phyloP scores from a whole-genome alignment of 1,140 invertebrate species.

The Calephelis virginiensis region DNA sequence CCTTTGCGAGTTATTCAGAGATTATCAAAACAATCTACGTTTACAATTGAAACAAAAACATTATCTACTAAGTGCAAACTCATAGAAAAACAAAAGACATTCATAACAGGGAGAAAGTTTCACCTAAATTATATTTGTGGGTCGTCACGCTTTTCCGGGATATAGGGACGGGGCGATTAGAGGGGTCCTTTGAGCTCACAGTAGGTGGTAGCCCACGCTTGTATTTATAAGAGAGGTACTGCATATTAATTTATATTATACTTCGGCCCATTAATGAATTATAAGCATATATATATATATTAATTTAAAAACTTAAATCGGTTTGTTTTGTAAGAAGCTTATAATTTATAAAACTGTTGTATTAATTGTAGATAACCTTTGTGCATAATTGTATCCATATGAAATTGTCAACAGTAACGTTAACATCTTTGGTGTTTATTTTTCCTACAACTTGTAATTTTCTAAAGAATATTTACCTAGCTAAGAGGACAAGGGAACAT shows the following conservation, averaged over 20 bases:
- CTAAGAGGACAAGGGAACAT: too few species aligned
- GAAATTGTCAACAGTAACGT: too few species aligned
- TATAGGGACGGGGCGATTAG: slow-evolving; percentile 55
- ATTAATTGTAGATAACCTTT: too few species aligned
- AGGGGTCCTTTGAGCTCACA: slow-evolving; percentile 59
- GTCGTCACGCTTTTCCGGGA: slow-evolving; percentile 70
- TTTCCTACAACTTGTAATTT: too few species aligned
- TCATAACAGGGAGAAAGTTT: slow-evolving; percentile 67
- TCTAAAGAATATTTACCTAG: too few species aligned
- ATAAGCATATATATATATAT: not conserved
- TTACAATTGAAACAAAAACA: not conserved
- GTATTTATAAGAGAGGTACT: slow-evolving; percentile 55
- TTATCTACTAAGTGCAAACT: slow-evolving; percentile 35
- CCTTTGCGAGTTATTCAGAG: too few species aligned
- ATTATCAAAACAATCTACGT: not conserved
- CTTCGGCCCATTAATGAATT: slow-evolving; percentile 11
- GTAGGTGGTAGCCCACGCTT: slow-evolving; percentile 43
- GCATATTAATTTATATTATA: slow-evolving; percentile 34
- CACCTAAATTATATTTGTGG: slow-evolving; percentile 78
- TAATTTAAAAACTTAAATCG: too few species aligned
- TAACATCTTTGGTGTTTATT: too few species aligned
- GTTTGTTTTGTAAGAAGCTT: too few species aligned
- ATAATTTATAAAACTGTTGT: too few species aligned
- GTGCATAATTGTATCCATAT: too few species aligned
- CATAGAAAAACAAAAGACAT: slow-evolving; percentile 58